phyloP scores from a whole-genome alignment of 1,140 invertebrate genomes.

The Scaptomyza hsui region DNA sequence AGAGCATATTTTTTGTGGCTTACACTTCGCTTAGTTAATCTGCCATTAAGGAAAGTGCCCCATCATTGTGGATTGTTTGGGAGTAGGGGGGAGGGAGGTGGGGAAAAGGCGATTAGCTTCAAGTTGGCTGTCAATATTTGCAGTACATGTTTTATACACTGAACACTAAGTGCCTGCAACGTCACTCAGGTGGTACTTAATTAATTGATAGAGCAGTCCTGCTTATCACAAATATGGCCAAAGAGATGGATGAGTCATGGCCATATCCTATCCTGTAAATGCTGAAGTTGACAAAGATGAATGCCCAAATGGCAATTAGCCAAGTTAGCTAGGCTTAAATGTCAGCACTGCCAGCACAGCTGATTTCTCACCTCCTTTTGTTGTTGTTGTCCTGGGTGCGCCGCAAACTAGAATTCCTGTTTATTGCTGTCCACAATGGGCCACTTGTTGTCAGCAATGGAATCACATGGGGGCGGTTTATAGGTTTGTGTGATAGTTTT shows the following conservation, averaged over 20 bases:
- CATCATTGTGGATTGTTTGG: conserved; percentile 32
- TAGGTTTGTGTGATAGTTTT: conserved; percentile 3
- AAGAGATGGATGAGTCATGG: conserved; percentile 28
- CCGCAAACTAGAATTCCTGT: conserved; percentile 54
- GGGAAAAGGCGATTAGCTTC: conserved; percentile 27
- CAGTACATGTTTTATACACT: conserved; percentile 14
- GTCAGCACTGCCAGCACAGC: conserved; percentile 38
- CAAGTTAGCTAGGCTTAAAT: conserved; percentile 48
- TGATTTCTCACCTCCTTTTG: neutral
- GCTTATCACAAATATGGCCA: conserved; percentile 19
- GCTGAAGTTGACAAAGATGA: conserved; percentile 69
- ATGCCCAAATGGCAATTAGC: conserved; percentile 65
- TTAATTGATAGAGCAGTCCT: conserved; percentile 24
- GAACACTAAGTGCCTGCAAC: conserved; percentile 18
- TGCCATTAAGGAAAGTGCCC: conserved; percentile 32
- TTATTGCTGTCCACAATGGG: conserved; percentile 58
- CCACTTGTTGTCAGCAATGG: conserved; percentile 67
- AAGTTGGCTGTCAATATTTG: conserved; percentile 42
- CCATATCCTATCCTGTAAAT: conserved; percentile 5
- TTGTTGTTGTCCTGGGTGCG: conserved; percentile 30
- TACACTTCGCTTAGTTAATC: too few species aligned
- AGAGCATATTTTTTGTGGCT: conserved; percentile 12
- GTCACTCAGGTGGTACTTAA: conserved; percentile 41
- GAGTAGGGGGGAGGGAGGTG: neutral
- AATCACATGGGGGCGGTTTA: neutral